These are phyloP conservation scores for Ooceraea biroi DNA, from an alignment of 1,140 invertebrate species.

Conservation along the genomic window DNA sequence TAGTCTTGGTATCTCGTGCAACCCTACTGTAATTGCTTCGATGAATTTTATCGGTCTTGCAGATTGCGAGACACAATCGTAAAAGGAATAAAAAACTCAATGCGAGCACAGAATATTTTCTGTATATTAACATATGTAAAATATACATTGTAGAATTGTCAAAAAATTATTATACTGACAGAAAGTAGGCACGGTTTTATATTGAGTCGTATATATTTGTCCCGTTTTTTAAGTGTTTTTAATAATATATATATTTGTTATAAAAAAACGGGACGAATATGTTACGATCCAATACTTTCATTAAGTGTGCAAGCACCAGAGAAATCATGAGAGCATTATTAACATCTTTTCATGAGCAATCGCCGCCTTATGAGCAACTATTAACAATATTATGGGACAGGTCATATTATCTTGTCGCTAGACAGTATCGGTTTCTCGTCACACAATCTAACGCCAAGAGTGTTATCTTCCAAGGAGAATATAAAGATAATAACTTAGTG, in stretches of 20 bases:
- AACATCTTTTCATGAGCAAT: background rate
- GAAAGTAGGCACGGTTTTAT: background rate
- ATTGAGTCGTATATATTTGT: no score
- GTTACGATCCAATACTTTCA: background rate
- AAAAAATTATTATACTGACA: background rate
- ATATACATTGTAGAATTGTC: background rate
- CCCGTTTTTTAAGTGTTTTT: no score
- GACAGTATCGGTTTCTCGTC: conserved; percentile 31
- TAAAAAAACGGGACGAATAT: no score
- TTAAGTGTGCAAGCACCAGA: no score
- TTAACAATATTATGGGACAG: background rate
- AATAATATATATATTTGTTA: no score
- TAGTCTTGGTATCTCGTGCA: no score
- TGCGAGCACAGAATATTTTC: no score
- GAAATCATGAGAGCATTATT: background rate
- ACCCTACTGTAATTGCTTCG: no score
- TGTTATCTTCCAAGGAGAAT: conserved; percentile 24
- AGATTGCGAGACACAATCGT: no score
- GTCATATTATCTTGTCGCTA: background rate
- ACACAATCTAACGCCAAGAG: conserved; percentile 9
- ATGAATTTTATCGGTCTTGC: no score
- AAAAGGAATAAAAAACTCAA: no score
- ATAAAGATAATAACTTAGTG: conserved; percentile 49
- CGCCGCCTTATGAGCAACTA: background rate
- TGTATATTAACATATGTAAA: no score